Conservation (phyloP, 2,888 invertebrate genomes). For the Papilio gigon region DNA sequence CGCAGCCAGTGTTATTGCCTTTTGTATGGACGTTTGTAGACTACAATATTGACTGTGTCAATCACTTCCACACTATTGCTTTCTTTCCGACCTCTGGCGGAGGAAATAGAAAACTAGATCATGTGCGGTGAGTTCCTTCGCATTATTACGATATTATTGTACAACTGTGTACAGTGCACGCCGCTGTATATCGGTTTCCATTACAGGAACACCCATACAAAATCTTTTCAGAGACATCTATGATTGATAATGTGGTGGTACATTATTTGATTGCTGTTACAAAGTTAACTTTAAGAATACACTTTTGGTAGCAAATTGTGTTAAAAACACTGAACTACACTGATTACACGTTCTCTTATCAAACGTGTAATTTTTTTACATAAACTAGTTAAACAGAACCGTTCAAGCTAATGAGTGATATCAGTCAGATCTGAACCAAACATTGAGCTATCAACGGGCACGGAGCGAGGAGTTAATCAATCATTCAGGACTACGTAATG, state of each 20-base stretch:
- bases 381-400: slow-evolving; percentile 22
- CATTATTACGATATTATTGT: too few relatives aligned
- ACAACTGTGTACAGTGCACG: too few relatives aligned
- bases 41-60: slow-evolving; percentile 9
- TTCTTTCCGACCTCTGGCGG: neutral
- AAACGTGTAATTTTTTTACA: neutral
- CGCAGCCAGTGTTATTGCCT: neutral
- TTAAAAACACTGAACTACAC: neutral
- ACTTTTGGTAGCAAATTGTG: too few relatives aligned
- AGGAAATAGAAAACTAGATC: neutral
- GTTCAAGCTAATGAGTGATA: slow-evolving; percentile 14
- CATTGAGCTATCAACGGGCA: slow-evolving; percentile 35
- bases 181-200: too few relatives aligned
- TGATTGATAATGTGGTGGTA: too few relatives aligned
- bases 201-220: too few relatives aligned
- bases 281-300: too few relatives aligned
- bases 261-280: too few relatives aligned
- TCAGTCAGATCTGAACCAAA: neutral
- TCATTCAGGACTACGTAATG: slow-evolving; percentile 32
- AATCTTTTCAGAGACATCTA: neutral
- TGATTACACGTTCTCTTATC: neutral
- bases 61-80: slow-evolving; percentile 2
- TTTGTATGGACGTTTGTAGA: slow-evolving; percentile 16
- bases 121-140: neutral
- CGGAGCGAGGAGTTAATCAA: slow-evolving; percentile 33